A percentile compares a stretch with the other conserved stretches of the same genome.
These are phyloP conservation scores for Chloroceryle amazona DNA, from an alignment of 2,797 vertebrate genomes.

Conservation along the genomic window DNA sequence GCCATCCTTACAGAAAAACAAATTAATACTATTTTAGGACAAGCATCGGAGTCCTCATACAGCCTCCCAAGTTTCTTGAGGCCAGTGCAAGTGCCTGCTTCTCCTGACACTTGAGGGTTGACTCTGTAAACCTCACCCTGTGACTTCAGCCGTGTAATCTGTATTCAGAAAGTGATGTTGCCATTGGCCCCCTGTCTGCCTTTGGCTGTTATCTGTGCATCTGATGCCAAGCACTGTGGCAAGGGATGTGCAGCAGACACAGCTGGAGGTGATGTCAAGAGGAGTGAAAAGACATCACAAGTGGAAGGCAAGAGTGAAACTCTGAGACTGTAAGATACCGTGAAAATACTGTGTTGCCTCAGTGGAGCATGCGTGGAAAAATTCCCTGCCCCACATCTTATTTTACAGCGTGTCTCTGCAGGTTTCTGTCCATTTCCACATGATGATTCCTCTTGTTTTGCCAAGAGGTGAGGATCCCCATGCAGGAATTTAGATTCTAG, in stretches of 20 bases:
- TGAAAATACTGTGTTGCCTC: not conserved
- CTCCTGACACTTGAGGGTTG: not conserved
- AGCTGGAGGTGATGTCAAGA: not conserved
- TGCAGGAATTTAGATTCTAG: not conserved
- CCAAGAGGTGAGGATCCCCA: not conserved
- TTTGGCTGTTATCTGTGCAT: not conserved
- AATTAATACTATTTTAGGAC: not conserved
- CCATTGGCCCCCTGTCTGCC: not conserved
- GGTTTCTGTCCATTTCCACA: not conserved
- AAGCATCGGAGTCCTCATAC: not conserved
- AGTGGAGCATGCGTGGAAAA: accelerated
- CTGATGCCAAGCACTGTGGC: not conserved
- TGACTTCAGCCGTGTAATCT: not conserved
- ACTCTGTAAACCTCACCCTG: not conserved
- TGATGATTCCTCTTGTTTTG: not conserved
- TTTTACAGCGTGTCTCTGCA: not conserved
- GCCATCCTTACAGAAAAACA: not conserved
- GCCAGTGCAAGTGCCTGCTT: not conserved
- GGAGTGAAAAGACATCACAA: not conserved
- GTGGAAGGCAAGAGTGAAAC: slow-evolving; percentile 16
- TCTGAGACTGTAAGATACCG: not conserved
- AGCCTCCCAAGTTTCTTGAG: not conserved
- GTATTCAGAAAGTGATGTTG: not conserved
- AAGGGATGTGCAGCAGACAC: slow-evolving; percentile 53
- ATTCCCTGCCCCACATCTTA: not conserved